Conservation (phyloP, 2,113 vertebrate genomes). For the Corythaeola cristata region DNA sequence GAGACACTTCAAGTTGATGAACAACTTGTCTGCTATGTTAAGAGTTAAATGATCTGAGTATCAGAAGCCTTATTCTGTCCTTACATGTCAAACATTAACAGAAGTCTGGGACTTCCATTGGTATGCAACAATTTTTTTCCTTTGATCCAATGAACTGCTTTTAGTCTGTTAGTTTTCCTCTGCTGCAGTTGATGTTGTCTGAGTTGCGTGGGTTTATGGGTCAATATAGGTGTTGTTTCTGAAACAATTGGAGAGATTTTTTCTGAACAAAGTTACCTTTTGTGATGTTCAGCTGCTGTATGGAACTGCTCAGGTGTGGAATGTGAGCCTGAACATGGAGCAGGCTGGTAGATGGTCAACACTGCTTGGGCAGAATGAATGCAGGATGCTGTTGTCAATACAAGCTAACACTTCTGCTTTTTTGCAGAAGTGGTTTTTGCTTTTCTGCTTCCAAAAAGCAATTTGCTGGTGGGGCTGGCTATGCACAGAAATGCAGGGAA, state of each 20-base stretch:
- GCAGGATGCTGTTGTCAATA: background rate
- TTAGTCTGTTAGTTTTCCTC: background rate
- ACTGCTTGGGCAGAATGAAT: background rate
- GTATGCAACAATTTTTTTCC: background rate
- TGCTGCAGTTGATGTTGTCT: background rate
- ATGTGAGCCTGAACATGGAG: background rate
- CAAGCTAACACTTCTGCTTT: background rate
- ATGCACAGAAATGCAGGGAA: no score
- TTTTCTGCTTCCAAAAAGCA: background rate
- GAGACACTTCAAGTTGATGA: accelerated
- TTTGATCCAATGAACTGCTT: background rate
- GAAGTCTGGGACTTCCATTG: background rate
- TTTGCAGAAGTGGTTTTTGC: background rate
- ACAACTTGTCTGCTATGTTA: background rate
- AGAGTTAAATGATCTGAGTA: background rate
- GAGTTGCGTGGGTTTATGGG: background rate
- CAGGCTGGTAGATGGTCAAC: background rate
- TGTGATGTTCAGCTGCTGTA: background rate
- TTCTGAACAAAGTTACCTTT: background rate
- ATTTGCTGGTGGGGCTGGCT: background rate
- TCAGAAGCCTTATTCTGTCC: background rate
- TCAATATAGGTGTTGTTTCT: background rate
- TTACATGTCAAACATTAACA: background rate
- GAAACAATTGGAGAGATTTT: background rate
- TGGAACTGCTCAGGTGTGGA: background rate